Conservation (phyloP, 23 tunicate genomes). For the Trididemnum miniatum region DNA sequence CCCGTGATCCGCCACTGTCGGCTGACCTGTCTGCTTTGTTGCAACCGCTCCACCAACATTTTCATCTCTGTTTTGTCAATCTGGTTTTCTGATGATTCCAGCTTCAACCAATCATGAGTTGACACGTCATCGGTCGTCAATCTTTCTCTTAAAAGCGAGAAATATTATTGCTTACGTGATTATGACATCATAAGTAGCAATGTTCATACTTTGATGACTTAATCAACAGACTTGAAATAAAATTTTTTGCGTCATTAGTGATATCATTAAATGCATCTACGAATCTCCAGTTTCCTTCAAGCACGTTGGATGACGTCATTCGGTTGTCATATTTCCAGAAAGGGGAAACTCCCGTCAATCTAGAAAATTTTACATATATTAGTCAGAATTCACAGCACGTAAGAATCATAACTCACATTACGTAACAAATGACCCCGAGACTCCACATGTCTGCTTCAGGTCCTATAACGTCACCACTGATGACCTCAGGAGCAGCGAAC, state of each 20-base stretch:
- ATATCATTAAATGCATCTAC: conserved; percentile 71
- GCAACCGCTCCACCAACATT: too few species aligned
- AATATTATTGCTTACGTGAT: too few species aligned
- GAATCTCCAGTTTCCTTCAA: conserved; percentile 75
- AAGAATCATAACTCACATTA: conserved; percentile 49
- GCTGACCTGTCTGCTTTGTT: too few species aligned
- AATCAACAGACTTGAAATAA: conserved; percentile 67
- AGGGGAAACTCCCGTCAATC: conserved; percentile 86
- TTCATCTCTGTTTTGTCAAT: background rate
- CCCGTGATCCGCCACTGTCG: too few species aligned
- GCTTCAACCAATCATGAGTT: background rate
- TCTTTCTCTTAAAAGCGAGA: background rate
- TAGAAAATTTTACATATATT: conserved; percentile 8
- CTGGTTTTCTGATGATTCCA: background rate
- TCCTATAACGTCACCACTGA: conserved; percentile 69
- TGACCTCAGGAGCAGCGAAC: conserved; percentile 85
- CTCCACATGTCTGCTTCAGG: conserved; percentile 93
- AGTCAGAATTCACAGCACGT: background rate
- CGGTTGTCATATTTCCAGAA: conserved; percentile 63
- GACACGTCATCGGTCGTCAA: background rate
- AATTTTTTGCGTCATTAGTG: conserved; percentile 79
- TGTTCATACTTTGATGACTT: conserved; percentile 57
- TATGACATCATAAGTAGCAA: too few species aligned
- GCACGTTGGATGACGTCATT: conserved; percentile 74
- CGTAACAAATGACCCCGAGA: conserved; percentile 89